These are phyloP conservation scores for Panulirus ornatus DNA, from an alignment of 1,140 invertebrate genomes.

Conservation along the genomic window DNA sequence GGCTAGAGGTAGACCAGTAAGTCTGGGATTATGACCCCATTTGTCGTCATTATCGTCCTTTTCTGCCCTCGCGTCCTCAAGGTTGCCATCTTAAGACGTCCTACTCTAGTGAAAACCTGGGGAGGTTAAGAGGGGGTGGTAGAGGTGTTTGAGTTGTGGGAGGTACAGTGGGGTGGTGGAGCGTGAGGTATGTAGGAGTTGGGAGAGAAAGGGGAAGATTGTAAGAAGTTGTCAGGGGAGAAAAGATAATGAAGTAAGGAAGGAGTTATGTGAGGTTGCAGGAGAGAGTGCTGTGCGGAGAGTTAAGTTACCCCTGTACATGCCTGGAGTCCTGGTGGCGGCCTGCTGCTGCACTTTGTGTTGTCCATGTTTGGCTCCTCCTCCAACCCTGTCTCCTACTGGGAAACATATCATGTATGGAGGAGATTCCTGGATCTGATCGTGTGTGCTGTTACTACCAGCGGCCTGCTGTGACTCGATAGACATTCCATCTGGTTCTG, in stretches of 20 bases:
- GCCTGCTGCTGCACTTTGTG: too few relatives aligned
- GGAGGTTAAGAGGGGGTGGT: not conserved
- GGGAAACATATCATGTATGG: too few relatives aligned
- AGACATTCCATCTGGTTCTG: too few relatives aligned
- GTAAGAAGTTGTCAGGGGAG: not conserved
- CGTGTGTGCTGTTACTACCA: too few relatives aligned
- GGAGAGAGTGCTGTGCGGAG: too few relatives aligned
- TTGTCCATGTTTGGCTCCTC: too few relatives aligned
- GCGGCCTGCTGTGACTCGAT: too few relatives aligned
- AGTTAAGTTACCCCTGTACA: too few relatives aligned
- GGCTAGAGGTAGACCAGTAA: constrained; percentile 32
- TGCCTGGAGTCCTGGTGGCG: too few relatives aligned
- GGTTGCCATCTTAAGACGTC: constrained; percentile 23
- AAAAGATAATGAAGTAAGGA: not conserved
- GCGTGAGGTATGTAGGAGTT: not conserved
- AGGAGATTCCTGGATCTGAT: too few relatives aligned
- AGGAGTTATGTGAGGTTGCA: not conserved
- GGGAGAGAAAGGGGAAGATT: not conserved
- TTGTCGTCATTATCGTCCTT: constrained; percentile 58
- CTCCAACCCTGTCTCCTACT: too few relatives aligned
- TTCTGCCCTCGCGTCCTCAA: constrained; percentile 13
- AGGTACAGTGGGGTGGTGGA: not conserved
- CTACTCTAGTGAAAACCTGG: not conserved
- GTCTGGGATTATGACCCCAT: constrained; percentile 45
- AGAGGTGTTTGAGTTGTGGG: too few relatives aligned